Evolutionary conservation across 2,113 vertebrate species (phyloP).

Genomic region (Hemiscyllium ocellatum): DNA sequence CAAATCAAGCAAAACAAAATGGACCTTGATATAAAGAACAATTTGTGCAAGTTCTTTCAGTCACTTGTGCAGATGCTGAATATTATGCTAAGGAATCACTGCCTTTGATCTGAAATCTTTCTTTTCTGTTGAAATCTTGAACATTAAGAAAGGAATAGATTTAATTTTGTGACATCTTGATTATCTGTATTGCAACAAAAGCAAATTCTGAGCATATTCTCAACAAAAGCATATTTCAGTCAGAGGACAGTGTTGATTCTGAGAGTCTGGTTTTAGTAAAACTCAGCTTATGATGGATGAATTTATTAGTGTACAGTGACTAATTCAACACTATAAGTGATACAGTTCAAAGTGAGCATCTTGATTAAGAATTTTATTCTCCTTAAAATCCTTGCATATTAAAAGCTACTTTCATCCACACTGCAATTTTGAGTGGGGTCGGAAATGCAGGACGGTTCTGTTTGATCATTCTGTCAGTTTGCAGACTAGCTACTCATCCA

Average conservation of each 20-base stretch:
- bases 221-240: neutral
- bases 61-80: neutral
- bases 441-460: neutral
- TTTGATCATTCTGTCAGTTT: neutral
- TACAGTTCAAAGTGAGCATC: neutral
- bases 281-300: constrained; percentile 10
- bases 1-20: neutral
- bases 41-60: neutral
- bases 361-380: constrained; percentile 12
- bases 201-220: neutral
- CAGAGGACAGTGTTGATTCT: neutral
- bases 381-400: neutral
- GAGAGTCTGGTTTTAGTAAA: neutral
- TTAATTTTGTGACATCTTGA: neutral
- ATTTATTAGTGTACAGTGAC: constrained; percentile 1
- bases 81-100: neutral
- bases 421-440: neutral
- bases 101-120: neutral
- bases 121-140: neutral
- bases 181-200: neutral
- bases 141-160: neutral
- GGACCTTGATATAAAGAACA: neutral
- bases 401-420: neutral
- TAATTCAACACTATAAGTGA: neutral
- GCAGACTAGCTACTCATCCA: neutral